Percentiles rank a stretch among this genome's conserved stretches.
phyloP scores from a whole-genome alignment of 2,888 invertebrate species.

The Acrocera orbiculus region DNA sequence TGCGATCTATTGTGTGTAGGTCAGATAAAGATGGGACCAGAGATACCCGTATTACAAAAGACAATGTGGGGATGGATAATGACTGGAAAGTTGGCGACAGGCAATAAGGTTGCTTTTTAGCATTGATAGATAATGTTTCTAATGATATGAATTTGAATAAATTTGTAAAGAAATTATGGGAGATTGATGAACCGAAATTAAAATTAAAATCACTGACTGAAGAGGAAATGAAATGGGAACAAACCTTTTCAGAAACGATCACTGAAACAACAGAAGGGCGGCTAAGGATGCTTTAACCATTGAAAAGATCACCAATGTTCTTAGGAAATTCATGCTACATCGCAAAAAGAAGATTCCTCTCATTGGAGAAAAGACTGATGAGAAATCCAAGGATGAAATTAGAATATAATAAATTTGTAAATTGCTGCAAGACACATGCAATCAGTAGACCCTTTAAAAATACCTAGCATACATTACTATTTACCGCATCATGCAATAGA shows the following conservation, averaged over 20 bases:
- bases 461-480: background rate
- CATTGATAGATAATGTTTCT: too few species aligned
- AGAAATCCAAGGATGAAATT: background rate
- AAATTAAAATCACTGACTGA: too few species aligned
- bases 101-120: too few species aligned
- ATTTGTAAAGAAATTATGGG: background rate
- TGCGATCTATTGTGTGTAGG: too few species aligned
- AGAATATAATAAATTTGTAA: slow-evolving; percentile 2
- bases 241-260: background rate
- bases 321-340: background rate
- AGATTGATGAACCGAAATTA: background rate
- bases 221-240: too few species aligned
- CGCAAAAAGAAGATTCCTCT: background rate
- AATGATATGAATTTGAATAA: too few species aligned
- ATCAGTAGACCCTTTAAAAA: background rate
- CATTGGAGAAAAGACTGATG: background rate
- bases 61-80: too few species aligned
- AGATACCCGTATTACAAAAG: too few species aligned
- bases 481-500: background rate
- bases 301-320: background rate
- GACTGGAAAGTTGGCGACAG: background rate
- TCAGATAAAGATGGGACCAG: too few species aligned
- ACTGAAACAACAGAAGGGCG: background rate
- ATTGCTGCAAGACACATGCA: slow-evolving; percentile 14
- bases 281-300: background rate